Evolutionary conservation across 1,140 invertebrate species (phyloP).

Genomic region (Vollenhovia emeryi): DNA sequence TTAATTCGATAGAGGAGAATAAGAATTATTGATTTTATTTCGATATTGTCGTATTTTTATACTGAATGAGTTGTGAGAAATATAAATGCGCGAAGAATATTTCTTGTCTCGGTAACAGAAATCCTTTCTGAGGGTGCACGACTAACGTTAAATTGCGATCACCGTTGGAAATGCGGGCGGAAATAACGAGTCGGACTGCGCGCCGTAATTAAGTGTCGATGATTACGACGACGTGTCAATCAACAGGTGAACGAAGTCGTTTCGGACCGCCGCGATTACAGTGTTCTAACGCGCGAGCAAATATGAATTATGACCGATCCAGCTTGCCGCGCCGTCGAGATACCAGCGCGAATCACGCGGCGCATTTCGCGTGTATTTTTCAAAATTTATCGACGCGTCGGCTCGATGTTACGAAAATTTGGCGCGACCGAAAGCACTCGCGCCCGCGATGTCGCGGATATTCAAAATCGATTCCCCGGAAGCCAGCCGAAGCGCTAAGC

Average conservation of each 20-base stretch:
- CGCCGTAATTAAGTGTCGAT: constrained; percentile 8
- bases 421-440: background rate
- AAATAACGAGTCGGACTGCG: constrained; percentile 10
- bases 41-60: no score
- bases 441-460: constrained; percentile 51
- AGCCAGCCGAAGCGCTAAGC: constrained; percentile 38
- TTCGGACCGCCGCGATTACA: background rate
- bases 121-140: no score
- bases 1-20: no score
- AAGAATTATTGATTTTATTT: no score
- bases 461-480: constrained; percentile 45
- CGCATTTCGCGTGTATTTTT: constrained; percentile 5
- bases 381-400: background rate
- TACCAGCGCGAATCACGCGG: background rate
- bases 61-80: no score
- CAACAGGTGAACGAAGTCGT: constrained; percentile 8
- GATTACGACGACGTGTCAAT: constrained; percentile 15
- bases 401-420: constrained; percentile 11
- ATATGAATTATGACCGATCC: background rate
- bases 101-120: no score
- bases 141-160: constrained; percentile 2
- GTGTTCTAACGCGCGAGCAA: background rate
- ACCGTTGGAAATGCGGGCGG: background rate
- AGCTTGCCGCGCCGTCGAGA: background rate
- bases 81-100: no score